These are phyloP conservation scores for Hetaerina americana DNA, from an alignment of 1,140 invertebrate species.

Conservation along the genomic window DNA sequence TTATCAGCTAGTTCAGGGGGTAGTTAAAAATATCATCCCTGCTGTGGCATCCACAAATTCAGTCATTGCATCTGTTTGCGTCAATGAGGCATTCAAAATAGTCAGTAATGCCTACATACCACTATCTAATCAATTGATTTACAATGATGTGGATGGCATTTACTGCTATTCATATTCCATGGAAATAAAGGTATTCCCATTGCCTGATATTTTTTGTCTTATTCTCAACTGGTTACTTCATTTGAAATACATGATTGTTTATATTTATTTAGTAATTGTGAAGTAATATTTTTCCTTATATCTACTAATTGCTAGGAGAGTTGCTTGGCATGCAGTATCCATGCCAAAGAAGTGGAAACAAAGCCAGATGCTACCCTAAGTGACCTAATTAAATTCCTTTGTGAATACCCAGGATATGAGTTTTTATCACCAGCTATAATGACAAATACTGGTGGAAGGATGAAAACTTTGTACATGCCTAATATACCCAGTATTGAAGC, in stretches of 20 bases:
- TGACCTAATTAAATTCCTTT: slow-evolving; percentile 67
- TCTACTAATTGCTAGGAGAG: slow-evolving; percentile 44
- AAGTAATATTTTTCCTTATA: no score
- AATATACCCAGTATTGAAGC: slow-evolving; percentile 81
- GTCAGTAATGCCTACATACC: slow-evolving; percentile 79
- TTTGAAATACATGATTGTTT: no score
- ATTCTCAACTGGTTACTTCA: no score
- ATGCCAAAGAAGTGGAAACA: slow-evolving; percentile 54
- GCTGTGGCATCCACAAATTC: slow-evolving; percentile 99
- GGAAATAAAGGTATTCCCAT: no score
- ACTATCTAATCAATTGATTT: slow-evolving; percentile 93
- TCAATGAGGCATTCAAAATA: slow-evolving; percentile 93
- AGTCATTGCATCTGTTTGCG: slow-evolving; percentile 86
- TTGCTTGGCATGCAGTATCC: slow-evolving; percentile 74
- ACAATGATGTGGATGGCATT: slow-evolving; percentile 92
- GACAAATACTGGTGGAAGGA: slow-evolving; percentile 63
- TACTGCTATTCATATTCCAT: slow-evolving; percentile 94
- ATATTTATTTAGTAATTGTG: no score
- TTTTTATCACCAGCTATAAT: slow-evolving; percentile 84
- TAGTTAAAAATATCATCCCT: slow-evolving; percentile 97
- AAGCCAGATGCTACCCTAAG: slow-evolving; percentile 63
- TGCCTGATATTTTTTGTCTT: no score
- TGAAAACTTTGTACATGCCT: slow-evolving; percentile 86
- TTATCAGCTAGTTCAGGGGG: slow-evolving; percentile 90
- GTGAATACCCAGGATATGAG: slow-evolving; percentile 59